phyloP scores from a whole-genome alignment of 2,113 vertebrate genomes.

The Empidonax traillii region DNA sequence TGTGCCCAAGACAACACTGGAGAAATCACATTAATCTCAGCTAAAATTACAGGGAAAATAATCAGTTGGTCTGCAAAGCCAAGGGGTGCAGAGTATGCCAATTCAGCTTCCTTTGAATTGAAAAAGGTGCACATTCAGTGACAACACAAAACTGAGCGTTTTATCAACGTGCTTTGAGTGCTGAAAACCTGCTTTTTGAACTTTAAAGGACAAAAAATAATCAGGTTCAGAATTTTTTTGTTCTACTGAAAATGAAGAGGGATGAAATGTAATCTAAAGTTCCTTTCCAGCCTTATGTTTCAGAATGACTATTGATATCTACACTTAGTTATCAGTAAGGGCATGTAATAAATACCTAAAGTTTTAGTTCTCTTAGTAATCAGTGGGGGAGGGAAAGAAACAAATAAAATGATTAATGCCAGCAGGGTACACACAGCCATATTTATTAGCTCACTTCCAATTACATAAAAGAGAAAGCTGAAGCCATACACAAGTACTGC shows the following conservation, averaged over 20 bases:
- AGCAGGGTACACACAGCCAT: background rate
- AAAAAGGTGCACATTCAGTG: background rate
- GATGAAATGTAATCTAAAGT: background rate
- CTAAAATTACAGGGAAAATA: background rate
- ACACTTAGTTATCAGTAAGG: background rate
- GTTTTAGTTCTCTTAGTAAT: background rate
- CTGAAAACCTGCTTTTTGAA: background rate
- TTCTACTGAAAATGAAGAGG: background rate
- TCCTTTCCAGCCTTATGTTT: background rate
- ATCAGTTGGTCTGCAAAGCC: background rate
- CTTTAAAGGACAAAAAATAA: background rate
- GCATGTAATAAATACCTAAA: background rate
- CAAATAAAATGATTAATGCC: conserved; percentile 10
- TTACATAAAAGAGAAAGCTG: conserved; percentile 51
- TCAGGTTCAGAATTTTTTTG: background rate
- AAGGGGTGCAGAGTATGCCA: background rate
- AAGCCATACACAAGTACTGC: conserved; percentile 56
- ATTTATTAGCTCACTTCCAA: conserved; percentile 38
- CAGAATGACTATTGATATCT: background rate
- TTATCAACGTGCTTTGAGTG: background rate
- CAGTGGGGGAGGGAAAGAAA: background rate
- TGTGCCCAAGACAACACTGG: background rate
- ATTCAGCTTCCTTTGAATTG: background rate
- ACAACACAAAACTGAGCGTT: background rate
- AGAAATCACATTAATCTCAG: background rate